Conservation (phyloP, 1,140 invertebrate genomes). For the Drosophila navojoa region DNA sequence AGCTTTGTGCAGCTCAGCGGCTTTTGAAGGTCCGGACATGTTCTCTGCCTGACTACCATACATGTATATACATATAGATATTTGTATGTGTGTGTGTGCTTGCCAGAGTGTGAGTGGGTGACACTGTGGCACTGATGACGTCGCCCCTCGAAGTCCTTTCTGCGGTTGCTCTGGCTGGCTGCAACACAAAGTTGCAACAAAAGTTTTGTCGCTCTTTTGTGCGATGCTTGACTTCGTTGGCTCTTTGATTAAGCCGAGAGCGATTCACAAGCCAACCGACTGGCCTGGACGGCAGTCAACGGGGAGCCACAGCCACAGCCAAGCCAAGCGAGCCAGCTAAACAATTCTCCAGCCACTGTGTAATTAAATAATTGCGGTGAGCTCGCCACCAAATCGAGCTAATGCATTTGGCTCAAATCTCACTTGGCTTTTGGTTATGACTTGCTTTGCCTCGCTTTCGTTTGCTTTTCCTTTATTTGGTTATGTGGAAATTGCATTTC, state of each 20-base stretch:
- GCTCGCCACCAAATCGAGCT: slow-evolving; percentile 71
- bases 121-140: slow-evolving; percentile 26
- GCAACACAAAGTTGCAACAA: slow-evolving; percentile 68
- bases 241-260: slow-evolving; percentile 69
- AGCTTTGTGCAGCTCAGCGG: slow-evolving; percentile 34
- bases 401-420: slow-evolving; percentile 67
- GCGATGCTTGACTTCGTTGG: slow-evolving; percentile 60
- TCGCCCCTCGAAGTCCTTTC: slow-evolving; percentile 25
- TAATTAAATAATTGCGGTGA: slow-evolving; percentile 79
- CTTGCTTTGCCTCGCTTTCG: slow-evolving; percentile 33
- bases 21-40: slow-evolving; percentile 52
- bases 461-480: slow-evolving; percentile 47
- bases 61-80: background rate
- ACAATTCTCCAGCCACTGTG: slow-evolving; percentile 36
- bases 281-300: slow-evolving; percentile 11
- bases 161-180: slow-evolving; percentile 55
- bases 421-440: slow-evolving; percentile 41
- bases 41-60: background rate
- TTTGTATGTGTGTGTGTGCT: background rate
- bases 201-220: slow-evolving; percentile 64
- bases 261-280: background rate
- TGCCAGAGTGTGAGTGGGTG: slow-evolving; percentile 26
- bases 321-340: slow-evolving; percentile 1
- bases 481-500: slow-evolving; percentile 67
- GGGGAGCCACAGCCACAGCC: slow-evolving; percentile 5